These are phyloP conservation scores for Ceratina australensis DNA, from an alignment of 1,140 invertebrate genomes.

Conservation along the genomic window DNA sequence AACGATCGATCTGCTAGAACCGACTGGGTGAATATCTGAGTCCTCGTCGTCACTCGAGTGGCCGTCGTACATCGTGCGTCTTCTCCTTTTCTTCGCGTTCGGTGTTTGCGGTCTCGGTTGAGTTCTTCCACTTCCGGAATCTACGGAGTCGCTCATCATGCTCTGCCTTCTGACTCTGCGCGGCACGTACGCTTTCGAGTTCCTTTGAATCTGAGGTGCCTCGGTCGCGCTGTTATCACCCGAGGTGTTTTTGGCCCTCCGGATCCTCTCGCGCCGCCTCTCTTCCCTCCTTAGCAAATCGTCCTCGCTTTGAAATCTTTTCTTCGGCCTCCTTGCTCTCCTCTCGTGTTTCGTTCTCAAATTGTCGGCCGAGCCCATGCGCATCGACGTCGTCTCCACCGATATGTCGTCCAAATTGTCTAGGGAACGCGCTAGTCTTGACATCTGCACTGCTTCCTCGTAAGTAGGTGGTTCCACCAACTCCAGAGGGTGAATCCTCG, in stretches of 20 bases:
- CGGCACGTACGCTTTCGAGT: background rate
- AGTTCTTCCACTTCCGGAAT: slow-evolving; percentile 54
- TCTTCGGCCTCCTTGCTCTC: slow-evolving; percentile 62
- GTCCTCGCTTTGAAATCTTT: slow-evolving; percentile 71
- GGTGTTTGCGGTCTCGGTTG: slow-evolving; percentile 66
- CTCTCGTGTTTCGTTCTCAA: slow-evolving; percentile 67
- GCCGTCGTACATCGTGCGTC: slow-evolving; percentile 43
- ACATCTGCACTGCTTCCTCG: slow-evolving; percentile 86
- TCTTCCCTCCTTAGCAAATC: slow-evolving; percentile 68
- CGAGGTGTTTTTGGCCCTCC: slow-evolving; percentile 47
- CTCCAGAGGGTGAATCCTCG: slow-evolving; percentile 82
- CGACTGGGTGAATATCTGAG: slow-evolving; percentile 64
- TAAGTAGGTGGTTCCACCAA: slow-evolving; percentile 85
- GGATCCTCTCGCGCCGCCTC: slow-evolving; percentile 62
- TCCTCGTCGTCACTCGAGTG: slow-evolving; percentile 76
- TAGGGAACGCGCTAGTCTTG: slow-evolving; percentile 78
- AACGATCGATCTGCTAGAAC: slow-evolving; percentile 47
- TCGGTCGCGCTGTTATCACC: slow-evolving; percentile 19
- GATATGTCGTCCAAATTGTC: slow-evolving; percentile 66
- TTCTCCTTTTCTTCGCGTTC: slow-evolving; percentile 59
- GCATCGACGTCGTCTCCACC: slow-evolving; percentile 39
- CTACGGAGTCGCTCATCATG: slow-evolving; percentile 38
- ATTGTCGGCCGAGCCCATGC: slow-evolving; percentile 71
- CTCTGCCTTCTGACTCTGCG: slow-evolving; percentile 31
- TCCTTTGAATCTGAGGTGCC: slow-evolving; percentile 12